These are phyloP conservation scores for Paraplagusia blochii DNA, from an alignment of 2,113 vertebrate species.

Conservation along the genomic window DNA sequence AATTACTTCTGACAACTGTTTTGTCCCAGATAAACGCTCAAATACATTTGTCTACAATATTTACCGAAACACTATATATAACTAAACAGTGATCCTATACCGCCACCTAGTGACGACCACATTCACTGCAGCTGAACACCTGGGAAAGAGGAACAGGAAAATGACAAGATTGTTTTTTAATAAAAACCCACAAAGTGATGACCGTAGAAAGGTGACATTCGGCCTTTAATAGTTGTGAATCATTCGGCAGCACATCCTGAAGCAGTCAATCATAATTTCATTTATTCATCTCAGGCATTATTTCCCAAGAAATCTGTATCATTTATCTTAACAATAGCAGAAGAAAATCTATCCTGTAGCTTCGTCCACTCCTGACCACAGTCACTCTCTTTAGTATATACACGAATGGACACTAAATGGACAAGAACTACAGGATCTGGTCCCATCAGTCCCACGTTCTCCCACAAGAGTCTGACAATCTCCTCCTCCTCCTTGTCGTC, in stretches of 20 bases:
- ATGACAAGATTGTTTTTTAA: too few relatives aligned
- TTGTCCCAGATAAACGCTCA: too few relatives aligned
- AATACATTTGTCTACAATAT: too few relatives aligned
- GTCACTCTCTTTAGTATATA: conserved; percentile 11
- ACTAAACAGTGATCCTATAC: too few relatives aligned
- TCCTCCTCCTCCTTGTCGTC: background rate
- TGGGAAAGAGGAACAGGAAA: too few relatives aligned
- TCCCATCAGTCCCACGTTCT: conserved; percentile 50
- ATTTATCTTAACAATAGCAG: conserved; percentile 13
- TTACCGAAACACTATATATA: too few relatives aligned
- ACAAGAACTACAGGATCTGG: conserved; percentile 31
- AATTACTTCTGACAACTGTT: too few relatives aligned
- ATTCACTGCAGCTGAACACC: too few relatives aligned
- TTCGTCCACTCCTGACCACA: conserved; percentile 10
- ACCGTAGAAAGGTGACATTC: conserved; percentile 29
- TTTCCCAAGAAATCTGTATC: background rate
- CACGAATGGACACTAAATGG: conserved; percentile 18
- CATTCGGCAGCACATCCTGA: background rate
- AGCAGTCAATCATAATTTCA: background rate
- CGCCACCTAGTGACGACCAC: too few relatives aligned
- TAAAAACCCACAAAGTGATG: conserved; percentile 42
- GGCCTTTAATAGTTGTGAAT: conserved; percentile 23
- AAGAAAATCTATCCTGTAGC: background rate
- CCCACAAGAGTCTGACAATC: conserved; percentile 54
- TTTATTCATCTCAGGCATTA: conserved; percentile 5